Conservation (phyloP, 2,888 invertebrate species). For the Melanostoma scalare region DNA sequence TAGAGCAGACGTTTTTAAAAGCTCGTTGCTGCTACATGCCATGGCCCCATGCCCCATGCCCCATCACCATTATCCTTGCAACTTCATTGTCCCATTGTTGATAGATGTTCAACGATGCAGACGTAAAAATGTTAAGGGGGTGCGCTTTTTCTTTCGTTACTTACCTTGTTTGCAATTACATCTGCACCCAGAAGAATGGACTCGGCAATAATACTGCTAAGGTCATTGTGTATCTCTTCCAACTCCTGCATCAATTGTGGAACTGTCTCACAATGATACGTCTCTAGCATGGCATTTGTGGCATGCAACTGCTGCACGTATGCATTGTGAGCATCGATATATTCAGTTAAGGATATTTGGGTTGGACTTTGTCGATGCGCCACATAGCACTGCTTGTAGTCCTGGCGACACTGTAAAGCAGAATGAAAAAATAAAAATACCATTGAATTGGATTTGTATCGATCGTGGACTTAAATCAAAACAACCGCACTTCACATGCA, state of each 20-base stretch:
- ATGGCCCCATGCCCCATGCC: too few relatives aligned
- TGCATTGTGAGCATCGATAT: conserved; percentile 95
- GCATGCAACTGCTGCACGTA: conserved; percentile 96
- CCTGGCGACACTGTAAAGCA: conserved; percentile 89
- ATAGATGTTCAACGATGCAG: conserved; percentile 19
- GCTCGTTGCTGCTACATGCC: too few relatives aligned
- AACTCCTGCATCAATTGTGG: conserved; percentile 95
- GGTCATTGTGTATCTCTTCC: conserved; percentile 95
- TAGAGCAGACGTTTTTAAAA: too few relatives aligned
- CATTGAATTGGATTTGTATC: conserved; percentile 8
- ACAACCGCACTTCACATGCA: conserved; percentile 11
- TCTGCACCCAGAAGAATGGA: conserved; percentile 94
- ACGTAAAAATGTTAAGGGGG: not conserved
- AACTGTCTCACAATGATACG: conserved; percentile 92
- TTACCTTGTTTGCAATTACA: conserved; percentile 91
- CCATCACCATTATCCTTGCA: conserved; percentile 5
- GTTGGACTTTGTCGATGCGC: conserved; percentile 89
- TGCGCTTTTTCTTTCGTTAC: conserved; percentile 74
- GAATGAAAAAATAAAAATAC: conserved; percentile 37
- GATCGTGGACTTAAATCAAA: conserved; percentile 10
- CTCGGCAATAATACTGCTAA: conserved; percentile 93
- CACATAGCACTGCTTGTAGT: conserved; percentile 93
- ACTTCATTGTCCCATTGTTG: conserved; percentile 17
- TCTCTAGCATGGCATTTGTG: conserved; percentile 95
- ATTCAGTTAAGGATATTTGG: conserved; percentile 88